Evolutionary conservation across 2,113 vertebrate species (phyloP).

Genomic region (Megaleporinus macrocephalus): DNA sequence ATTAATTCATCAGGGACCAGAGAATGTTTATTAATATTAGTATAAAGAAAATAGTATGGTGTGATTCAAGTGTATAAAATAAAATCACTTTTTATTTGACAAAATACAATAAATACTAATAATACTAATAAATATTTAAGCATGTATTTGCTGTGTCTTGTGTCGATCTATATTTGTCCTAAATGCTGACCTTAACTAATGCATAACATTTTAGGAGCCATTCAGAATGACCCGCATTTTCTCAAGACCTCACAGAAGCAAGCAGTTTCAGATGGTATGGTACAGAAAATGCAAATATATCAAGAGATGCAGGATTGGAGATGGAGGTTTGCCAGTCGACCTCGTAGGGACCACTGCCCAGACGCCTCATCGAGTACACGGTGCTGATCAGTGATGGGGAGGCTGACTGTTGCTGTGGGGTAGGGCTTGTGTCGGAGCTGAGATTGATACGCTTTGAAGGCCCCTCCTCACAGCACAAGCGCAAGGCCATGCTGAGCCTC

Average conservation of each 20-base stretch:
- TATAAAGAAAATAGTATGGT: too few species aligned
- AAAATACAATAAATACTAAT: too few species aligned
- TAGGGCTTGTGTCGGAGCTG: conserved; percentile 48
- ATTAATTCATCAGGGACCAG: too few species aligned
- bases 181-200: too few species aligned
- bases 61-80: too few species aligned
- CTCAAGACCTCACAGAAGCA: neutral
- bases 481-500: conserved; percentile 5
- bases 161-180: too few species aligned
- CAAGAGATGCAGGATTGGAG: neutral
- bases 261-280: neutral
- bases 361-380: neutral
- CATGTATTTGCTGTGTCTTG: too few species aligned
- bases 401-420: conserved; percentile 9
- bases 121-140: too few species aligned
- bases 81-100: too few species aligned
- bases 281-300: neutral
- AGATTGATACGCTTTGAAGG: conserved; percentile 69
- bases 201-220: too few species aligned
- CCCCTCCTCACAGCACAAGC: conserved; percentile 62
- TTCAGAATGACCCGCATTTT: neutral
- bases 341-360: neutral
- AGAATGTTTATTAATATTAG: too few species aligned
- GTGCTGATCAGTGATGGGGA: conserved; percentile 22
- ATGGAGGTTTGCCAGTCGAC: neutral